A percentile compares a stretch with the other conserved stretches of the same genome.
These are phyloP conservation scores for Leucopsar rothschildi DNA, from an alignment of 2,113 vertebrate genomes.

Conservation along the genomic window DNA sequence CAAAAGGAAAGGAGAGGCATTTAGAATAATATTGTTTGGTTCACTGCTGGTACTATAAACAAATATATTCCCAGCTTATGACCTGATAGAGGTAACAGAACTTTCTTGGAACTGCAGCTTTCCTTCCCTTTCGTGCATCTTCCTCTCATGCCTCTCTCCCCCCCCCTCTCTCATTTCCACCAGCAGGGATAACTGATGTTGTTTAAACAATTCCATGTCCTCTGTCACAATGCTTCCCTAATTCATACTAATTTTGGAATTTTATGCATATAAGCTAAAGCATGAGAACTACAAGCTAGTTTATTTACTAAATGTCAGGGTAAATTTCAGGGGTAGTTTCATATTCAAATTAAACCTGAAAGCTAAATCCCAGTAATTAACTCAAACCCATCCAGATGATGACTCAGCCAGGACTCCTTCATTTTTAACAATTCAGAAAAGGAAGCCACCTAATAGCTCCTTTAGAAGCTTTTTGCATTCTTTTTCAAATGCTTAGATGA, in stretches of 20 bases:
- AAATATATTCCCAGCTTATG: neutral
- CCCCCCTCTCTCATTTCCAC: neutral
- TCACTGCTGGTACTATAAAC: neutral
- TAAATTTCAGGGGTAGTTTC: neutral
- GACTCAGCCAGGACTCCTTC: neutral
- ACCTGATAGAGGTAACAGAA: neutral
- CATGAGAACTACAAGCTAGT: neutral
- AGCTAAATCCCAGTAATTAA: neutral
- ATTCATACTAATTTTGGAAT: neutral
- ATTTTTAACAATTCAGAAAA: neutral
- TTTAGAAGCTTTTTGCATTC: neutral
- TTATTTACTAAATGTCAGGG: neutral
- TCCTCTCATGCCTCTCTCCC: neutral
- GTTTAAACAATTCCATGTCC: neutral
- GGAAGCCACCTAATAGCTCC: neutral
- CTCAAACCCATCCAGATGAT: neutral
- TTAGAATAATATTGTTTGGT: neutral
- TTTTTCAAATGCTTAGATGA: neutral
- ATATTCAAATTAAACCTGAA: neutral
- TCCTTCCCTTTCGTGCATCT: fast-evolving
- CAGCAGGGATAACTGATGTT: neutral
- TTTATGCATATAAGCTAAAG: neutral
- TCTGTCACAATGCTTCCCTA: neutral
- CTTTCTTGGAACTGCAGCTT: neutral
- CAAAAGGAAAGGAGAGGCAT: neutral